These are phyloP conservation scores for Camelus dromedarius DNA, from an alignment of 2,113 vertebrate genomes.

Conservation along the genomic window DNA sequence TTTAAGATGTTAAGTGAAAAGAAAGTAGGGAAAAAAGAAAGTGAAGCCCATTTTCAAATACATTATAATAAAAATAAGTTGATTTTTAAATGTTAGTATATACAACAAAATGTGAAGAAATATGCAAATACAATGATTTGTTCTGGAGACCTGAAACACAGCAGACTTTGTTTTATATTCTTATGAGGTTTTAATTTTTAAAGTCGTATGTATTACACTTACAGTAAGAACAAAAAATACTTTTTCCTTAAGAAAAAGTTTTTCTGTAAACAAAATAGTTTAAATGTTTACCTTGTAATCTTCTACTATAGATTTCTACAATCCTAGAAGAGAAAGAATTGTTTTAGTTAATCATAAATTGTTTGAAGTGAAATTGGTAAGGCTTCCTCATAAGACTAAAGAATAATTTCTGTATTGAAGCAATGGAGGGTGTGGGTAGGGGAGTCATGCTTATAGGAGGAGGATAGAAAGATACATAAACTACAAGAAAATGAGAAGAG, in stretches of 20 bases:
- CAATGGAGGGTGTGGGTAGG: background rate
- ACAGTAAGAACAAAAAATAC: constrained; percentile 23
- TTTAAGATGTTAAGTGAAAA: background rate
- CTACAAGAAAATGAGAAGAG: background rate
- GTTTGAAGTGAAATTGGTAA: constrained; percentile 20
- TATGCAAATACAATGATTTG: background rate
- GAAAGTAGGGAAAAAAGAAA: background rate
- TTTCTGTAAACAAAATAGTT: constrained; percentile 12
- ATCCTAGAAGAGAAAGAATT: constrained; percentile 90
- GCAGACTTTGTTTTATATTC: background rate
- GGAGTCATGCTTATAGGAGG: background rate
- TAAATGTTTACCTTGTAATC: constrained; percentile 94
- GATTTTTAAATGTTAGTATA: background rate
- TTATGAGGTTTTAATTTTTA: background rate
- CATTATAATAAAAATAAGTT: background rate
- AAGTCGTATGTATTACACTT: background rate
- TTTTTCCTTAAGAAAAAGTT: background rate
- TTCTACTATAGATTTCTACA: constrained; percentile 98
- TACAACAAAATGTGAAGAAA: background rate
- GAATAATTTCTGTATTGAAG: background rate
- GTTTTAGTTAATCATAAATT: constrained; percentile 26
- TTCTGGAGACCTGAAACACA: background rate
- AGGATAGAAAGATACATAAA: background rate
- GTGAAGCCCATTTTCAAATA: background rate
- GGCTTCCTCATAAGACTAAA: background rate